Evolutionary conservation across 1,140 invertebrate species (phyloP).

Genomic region (Littorina saxatilis): DNA sequence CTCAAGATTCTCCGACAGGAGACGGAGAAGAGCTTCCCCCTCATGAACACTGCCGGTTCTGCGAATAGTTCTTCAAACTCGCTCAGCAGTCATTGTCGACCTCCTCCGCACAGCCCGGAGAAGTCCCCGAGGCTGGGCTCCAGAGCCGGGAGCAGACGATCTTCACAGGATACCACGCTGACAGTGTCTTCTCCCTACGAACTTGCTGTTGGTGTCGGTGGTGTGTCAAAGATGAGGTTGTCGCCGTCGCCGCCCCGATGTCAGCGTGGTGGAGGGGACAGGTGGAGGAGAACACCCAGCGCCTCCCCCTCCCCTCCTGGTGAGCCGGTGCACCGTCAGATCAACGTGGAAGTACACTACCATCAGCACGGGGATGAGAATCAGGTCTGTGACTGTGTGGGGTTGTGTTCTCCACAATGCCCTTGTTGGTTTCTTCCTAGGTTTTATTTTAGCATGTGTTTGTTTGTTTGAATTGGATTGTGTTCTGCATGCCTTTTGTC

Average conservation of each 20-base stretch:
- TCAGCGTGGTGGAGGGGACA: background rate
- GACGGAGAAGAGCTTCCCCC: background rate
- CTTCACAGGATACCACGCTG: background rate
- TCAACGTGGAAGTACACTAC: constrained; percentile 31
- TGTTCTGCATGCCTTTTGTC: background rate
- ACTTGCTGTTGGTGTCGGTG: background rate
- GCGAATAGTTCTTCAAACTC: no score
- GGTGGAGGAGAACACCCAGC: constrained; percentile 34
- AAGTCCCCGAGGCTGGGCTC: background rate
- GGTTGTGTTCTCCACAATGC: no score
- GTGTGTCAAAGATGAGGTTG: background rate
- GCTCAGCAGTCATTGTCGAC: background rate
- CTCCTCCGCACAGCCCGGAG: background rate
- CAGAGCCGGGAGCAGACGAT: background rate
- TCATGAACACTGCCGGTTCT: no score
- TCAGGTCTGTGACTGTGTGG: constrained; percentile 20
- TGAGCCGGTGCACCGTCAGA: constrained; percentile 13
- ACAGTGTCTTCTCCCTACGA: background rate
- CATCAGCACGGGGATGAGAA: constrained; percentile 12
- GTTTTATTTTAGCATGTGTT: background rate
- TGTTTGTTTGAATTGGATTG: background rate
- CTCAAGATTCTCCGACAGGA: constrained; percentile 8
- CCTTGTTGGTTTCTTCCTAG: background rate
- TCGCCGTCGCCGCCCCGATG: background rate
- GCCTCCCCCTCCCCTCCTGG: constrained; percentile 23